Base-by-base conservation (phyloP, 2,888 invertebrate species). In the Crossocerus cetratus region DNA sequence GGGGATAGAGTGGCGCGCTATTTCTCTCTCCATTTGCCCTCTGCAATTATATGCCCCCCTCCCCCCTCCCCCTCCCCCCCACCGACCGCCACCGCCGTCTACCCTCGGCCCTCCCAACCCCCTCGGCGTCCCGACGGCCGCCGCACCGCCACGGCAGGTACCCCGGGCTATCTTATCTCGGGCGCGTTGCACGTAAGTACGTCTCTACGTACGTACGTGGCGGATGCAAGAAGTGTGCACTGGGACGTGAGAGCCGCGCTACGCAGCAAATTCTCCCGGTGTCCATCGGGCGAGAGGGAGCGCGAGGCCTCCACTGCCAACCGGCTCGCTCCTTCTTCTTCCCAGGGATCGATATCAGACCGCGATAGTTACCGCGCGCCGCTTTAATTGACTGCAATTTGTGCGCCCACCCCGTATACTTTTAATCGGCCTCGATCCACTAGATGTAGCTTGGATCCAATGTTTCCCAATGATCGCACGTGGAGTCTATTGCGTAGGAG, bases 371-470 rank as follows among this genome's bases (percentile, higher is more conserved):
- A 72, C 62, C 43, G 49, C 63, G 53, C 18, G 44, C 53, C 16
- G 65, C 80, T 85, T 83, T 86, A 84, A 86, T 86, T 85, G 84
- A 86, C 83, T 81, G 83, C 82, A 84, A 86, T 86, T 85, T 85
- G 78, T 82, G 77, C 80, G 72, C 20, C 32, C 32, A 32, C 60
- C 20, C 42, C 44, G 16, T 49, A 44, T 58, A 65, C 72, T 60
- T 72, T 74, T 72, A 71, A 65, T 70, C 60, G 58, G 22, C 73
- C 61, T 43, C 32, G 32, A 32, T 32, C 32, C 32, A 32, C 32
- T 11, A 32, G 32, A 32, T 32, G 11, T 32, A 32, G 5, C 8
- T 11, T 32, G 8, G 32, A 32, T 32, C 32, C 32, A 32, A 32
- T 32, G 32, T 32, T 32, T 32, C 32, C 5, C 32, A 32, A 32